Conservation (phyloP, 2,888 invertebrate genomes). For the Sphaerophoria rueppellii region DNA sequence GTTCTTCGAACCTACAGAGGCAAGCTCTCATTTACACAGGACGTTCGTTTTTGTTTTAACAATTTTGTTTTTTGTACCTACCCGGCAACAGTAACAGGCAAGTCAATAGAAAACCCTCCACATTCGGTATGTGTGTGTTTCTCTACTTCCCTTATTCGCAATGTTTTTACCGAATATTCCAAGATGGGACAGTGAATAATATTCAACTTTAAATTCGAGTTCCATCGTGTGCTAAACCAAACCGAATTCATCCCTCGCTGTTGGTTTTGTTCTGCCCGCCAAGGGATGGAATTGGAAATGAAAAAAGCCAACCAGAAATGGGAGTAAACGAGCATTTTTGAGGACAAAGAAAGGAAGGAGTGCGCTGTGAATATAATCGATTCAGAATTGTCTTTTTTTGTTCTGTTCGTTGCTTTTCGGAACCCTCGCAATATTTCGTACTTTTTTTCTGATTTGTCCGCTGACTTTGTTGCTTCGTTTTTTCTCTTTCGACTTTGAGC, state of each 20-base stretch:
- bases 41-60: slow-evolving; percentile 9
- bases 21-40: slow-evolving; percentile 35
- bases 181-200: slow-evolving; percentile 61
- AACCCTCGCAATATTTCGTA: slow-evolving; percentile 50
- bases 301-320: slow-evolving; percentile 22
- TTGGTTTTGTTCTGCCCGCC: background rate
- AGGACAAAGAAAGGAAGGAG: slow-evolving; percentile 22
- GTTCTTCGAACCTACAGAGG: slow-evolving; percentile 38
- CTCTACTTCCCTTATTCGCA: slow-evolving; percentile 48
- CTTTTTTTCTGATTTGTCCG: slow-evolving; percentile 51
- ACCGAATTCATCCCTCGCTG: slow-evolving; percentile 56
- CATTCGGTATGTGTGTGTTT: slow-evolving; percentile 44
- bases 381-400: slow-evolving; percentile 51
- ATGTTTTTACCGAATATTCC: slow-evolving; percentile 44
- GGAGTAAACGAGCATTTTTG: slow-evolving; percentile 2
- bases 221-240: slow-evolving; percentile 60
- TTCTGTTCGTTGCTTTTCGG: slow-evolving; percentile 30
- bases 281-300: slow-evolving; percentile 5
- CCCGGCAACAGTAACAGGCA: slow-evolving; percentile 40
- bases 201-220: slow-evolving; percentile 66
- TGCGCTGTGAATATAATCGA: slow-evolving; percentile 64
- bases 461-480: slow-evolving; percentile 38
- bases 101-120: slow-evolving; percentile 56
- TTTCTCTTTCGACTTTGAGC: slow-evolving; percentile 7
- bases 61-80: slow-evolving; percentile 30